These are phyloP conservation scores for Idaea biselata DNA, from an alignment of 2,888 invertebrate genomes.

Conservation along the genomic window DNA sequence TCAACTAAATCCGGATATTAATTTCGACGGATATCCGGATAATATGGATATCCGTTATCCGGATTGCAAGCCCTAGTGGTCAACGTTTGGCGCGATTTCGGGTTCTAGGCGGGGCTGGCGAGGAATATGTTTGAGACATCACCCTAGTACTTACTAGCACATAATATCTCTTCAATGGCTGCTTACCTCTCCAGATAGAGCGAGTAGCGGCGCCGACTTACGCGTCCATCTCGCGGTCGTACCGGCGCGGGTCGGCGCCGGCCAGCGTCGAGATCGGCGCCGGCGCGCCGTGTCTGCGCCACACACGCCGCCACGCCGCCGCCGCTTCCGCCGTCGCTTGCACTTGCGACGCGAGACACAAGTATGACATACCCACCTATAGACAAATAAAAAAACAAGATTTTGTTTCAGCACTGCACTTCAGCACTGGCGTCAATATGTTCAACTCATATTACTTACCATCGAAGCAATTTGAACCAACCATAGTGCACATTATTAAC, in stretches of 20 bases:
- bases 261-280: constrained; percentile 20
- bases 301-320: constrained; percentile 62
- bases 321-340: constrained; percentile 50
- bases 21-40: no score
- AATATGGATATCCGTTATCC: no score
- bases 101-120: no score
- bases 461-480: no score
- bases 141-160: no score
- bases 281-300: constrained; percentile 27
- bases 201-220: constrained; percentile 85
- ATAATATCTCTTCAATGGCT: no score
- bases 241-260: constrained; percentile 55
- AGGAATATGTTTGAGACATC: no score
- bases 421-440: constrained; percentile 2
- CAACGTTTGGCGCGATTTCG: no score
- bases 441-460: no score
- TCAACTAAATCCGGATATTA: no score
- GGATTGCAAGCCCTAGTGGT: no score
- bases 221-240: constrained; percentile 79
- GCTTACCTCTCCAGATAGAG: constrained; percentile 68
- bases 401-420: constrained; percentile 10
- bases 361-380: constrained; percentile 28
- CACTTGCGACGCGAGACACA: constrained; percentile 59
- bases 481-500: no score
- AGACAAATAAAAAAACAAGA: neutral